Evolutionary conservation across 2,113 vertebrate genomes (phyloP).

Genomic region (Rhabdomys dilectus): DNA sequence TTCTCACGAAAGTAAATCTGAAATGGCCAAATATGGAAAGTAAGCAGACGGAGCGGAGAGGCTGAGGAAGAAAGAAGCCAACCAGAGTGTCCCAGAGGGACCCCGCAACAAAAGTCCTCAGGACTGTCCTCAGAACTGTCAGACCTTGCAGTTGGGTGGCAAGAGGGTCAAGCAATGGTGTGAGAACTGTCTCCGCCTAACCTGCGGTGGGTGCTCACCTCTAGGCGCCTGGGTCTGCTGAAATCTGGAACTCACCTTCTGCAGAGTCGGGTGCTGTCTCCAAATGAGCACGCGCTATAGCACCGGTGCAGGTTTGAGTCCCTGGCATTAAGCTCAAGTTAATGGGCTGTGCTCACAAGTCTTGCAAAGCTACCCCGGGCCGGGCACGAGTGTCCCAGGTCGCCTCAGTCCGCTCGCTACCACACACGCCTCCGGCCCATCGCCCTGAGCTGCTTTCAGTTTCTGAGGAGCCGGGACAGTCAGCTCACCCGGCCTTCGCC

Average conservation of each 20-base stretch:
- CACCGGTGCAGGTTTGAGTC: neutral
- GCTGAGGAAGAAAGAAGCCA: constrained; percentile 24
- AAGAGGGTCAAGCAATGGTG: neutral
- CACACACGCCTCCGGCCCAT: too few species aligned
- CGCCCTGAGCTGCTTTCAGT: neutral
- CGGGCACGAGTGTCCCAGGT: neutral
- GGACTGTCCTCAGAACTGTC: neutral
- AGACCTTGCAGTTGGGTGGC: neutral
- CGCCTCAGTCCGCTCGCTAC: neutral
- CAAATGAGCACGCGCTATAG: neutral
- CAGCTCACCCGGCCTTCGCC: neutral
- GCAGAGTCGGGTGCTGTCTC: neutral
- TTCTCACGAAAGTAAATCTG: constrained; percentile 68
- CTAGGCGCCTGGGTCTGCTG: neutral
- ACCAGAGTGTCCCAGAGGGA: neutral
- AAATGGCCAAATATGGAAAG: constrained; percentile 79
- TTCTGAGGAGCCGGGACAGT: constrained; percentile 2
- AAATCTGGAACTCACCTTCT: neutral
- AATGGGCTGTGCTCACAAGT: neutral
- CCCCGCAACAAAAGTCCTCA: neutral
- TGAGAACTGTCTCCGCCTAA: neutral
- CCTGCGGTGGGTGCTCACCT: neutral
- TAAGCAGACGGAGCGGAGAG: neutral
- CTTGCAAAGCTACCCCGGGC: neutral
- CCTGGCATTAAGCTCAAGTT: neutral